Percentiles rank a stretch among this genome's conserved stretches.
Conservation (phyloP, 1,140 invertebrate genomes). For the Drosophila dunni region DNA sequence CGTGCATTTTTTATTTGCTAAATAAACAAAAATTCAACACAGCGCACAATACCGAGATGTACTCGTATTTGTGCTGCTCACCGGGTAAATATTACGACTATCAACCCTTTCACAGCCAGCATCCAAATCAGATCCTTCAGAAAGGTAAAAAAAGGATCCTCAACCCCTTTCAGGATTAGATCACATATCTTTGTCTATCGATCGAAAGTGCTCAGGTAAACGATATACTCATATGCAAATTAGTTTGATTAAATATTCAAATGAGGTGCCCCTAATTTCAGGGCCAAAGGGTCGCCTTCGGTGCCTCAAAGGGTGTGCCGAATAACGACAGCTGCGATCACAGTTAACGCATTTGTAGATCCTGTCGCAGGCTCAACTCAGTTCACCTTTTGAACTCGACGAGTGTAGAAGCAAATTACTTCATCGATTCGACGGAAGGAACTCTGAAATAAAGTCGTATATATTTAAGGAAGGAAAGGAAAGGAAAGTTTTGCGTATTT, state of each 20-base stretch:
- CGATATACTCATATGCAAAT: slow-evolving; percentile 69
- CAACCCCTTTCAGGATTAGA: slow-evolving; percentile 46
- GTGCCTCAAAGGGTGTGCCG: slow-evolving; percentile 27
- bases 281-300: slow-evolving; percentile 17
- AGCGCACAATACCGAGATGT: slow-evolving; percentile 41
- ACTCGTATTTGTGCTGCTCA: slow-evolving; percentile 11
- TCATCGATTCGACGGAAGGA: neutral
- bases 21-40: slow-evolving; percentile 68
- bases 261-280: slow-evolving; percentile 46
- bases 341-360: slow-evolving; percentile 57
- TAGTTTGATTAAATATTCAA: slow-evolving; percentile 80
- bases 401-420: slow-evolving; percentile 34
- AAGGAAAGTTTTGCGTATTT: slow-evolving; percentile 9
- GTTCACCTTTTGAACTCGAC: slow-evolving; percentile 69
- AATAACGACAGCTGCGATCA: slow-evolving; percentile 63
- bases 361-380: slow-evolving; percentile 22
- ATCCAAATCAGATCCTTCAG: slow-evolving; percentile 46
- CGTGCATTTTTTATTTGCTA: slow-evolving; percentile 75
- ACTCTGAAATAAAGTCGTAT: neutral
- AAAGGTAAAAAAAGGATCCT: slow-evolving; percentile 1
- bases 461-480: neutral
- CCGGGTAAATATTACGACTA: slow-evolving; percentile 15
- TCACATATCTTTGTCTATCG: slow-evolving; percentile 67
- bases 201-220: slow-evolving; percentile 66
- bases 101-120: slow-evolving; percentile 65